Evolutionary conservation across 2,113 vertebrate species (phyloP).

Genomic region (Chaetura pelagica): DNA sequence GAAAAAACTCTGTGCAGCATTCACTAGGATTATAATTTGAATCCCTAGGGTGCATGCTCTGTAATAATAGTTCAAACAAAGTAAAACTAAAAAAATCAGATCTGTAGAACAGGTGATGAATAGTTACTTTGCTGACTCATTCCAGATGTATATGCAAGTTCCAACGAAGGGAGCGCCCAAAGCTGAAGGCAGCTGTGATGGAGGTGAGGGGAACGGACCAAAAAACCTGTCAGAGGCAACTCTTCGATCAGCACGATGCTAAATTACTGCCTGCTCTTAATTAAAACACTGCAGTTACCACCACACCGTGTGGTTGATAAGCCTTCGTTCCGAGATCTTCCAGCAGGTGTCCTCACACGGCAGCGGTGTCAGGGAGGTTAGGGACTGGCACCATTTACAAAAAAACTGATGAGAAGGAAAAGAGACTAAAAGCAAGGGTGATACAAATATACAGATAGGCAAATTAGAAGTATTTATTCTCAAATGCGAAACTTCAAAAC

Average conservation of each 20-base stretch:
- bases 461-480: neutral
- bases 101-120: neutral
- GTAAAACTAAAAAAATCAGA: neutral
- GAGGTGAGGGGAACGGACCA: neutral
- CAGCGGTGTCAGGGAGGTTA: neutral
- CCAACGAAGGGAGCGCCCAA: rapidly evolving
- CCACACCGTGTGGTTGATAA: neutral
- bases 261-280: neutral
- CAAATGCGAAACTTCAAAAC: neutral
- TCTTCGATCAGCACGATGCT: neutral
- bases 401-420: neutral
- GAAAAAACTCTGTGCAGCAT: neutral
- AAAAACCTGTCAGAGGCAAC: neutral
- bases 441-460: neutral
- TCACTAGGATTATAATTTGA: neutral
- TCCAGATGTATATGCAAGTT: neutral
- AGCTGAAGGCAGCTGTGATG: neutral
- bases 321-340: neutral
- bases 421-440: neutral
- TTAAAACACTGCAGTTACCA: neutral
- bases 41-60: neutral
- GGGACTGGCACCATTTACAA: neutral
- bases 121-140: neutral
- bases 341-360: conserved; percentile 40
- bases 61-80: neutral